Base-by-base conservation (phyloP, 1,140 invertebrate species). In the Dreissena rostriformis region DNA sequence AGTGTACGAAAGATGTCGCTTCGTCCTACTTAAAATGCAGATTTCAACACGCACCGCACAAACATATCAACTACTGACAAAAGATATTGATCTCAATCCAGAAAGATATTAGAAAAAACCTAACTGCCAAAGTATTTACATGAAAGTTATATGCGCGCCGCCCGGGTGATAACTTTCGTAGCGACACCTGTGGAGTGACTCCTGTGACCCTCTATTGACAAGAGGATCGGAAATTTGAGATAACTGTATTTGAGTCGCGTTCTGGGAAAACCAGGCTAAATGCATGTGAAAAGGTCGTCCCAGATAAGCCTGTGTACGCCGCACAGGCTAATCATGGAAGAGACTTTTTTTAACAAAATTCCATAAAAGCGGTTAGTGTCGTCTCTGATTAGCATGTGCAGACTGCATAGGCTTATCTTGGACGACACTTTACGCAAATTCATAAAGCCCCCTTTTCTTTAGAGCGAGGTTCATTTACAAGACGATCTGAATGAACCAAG, bases 41-140 rank as follows among this genome's bases (percentile, higher is more conserved):
- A 72, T 82, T 75, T 82, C 57, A 63, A 75, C 80, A 75, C 72
- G 72, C 53, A 75, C 63, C 63, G 49, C 19, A 19, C 24, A 82
- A 82, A 75, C 80, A 82, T 74, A 74, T 82, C 80, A 75, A 82
- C 28, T 49, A 66, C 15, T 82, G 80, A 73, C 80, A 82, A 24
- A 17, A 49, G 39, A 10, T 82, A 75, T 75, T 29, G 80, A 75
- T 75, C 57, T 53, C 24, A 17, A 52, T 49, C 19, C 49, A 71
- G 63, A 68, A 28, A 11, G 72, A 82, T 82, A 74, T 75, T 82
- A 75, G 57, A 66, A 74, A 39, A 73, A 74, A 19, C 80, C 80
- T 82, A 66, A 67, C 80, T 74, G 71, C 80, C 53, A n/a, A 82
- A 68, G 57, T 82, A 82, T 82, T 74, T 82, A 82, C 80, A 82